phyloP scores from a whole-genome alignment of 2,113 vertebrate genomes.

The Chinchilla lanigera region DNA sequence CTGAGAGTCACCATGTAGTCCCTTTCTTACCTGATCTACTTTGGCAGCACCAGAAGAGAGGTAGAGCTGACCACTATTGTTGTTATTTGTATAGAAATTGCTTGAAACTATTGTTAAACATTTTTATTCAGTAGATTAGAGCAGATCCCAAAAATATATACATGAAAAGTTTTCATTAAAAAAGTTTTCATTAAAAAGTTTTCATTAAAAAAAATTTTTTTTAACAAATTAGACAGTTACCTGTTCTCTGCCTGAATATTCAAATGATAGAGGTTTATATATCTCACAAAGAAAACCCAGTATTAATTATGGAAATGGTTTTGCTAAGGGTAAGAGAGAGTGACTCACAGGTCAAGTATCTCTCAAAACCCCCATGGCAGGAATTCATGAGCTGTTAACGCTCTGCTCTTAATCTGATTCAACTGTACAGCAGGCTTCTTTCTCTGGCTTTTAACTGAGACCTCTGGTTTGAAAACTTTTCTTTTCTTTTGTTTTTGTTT shows the following conservation, averaged over 20 bases:
- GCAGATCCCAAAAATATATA: neutral
- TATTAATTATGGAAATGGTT: constrained; percentile 53
- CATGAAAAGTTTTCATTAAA: neutral
- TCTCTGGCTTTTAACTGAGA: neutral
- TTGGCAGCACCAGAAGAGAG: neutral
- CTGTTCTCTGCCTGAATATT: constrained; percentile 11
- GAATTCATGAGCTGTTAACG: constrained; percentile 46
- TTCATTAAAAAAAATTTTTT: neutral
- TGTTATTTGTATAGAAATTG: neutral
- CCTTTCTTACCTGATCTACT: neutral
- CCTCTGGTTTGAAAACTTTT: neutral
- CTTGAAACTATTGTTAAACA: neutral
- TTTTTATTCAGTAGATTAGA: neutral
- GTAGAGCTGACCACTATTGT: neutral
- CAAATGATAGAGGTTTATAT: neutral
- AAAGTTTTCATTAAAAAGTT: neutral
- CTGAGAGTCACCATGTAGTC: neutral
- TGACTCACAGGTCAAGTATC: constrained; percentile 36
- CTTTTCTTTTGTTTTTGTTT: neutral
- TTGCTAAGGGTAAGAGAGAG: constrained; percentile 17
- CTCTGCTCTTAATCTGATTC: constrained; percentile 26
- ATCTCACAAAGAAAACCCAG: constrained; percentile 3
- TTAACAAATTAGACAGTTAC: neutral
- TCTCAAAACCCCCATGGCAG: constrained; percentile 14
- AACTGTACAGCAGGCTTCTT: neutral